Conservation (phyloP, 2,888 invertebrate genomes). For the Allophyes oxyacanthae region DNA sequence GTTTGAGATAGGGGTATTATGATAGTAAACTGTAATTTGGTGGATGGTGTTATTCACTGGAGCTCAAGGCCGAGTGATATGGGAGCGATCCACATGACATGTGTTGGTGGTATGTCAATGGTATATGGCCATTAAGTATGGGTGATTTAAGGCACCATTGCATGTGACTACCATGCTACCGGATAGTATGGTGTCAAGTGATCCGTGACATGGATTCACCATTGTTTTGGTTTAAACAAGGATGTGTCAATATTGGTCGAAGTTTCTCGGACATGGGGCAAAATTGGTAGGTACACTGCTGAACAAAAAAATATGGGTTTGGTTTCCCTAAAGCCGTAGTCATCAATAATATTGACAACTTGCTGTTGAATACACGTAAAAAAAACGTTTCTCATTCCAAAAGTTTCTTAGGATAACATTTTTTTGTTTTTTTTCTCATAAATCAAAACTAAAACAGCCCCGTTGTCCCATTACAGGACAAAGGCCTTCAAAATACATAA, state of each 20-base stretch:
- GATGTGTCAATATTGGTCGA: slow-evolving; percentile 1
- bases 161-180: slow-evolving; percentile 32
- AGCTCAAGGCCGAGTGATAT: slow-evolving; percentile 52
- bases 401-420: too few relatives aligned
- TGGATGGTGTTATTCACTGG: slow-evolving; percentile 47
- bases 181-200: slow-evolving; percentile 38
- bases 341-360: too few relatives aligned
- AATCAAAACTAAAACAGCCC: too few relatives aligned
- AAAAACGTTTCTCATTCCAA: too few relatives aligned
- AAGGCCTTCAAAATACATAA: too few relatives aligned
- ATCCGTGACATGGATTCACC: slow-evolving; percentile 30
- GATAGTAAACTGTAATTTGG: slow-evolving; percentile 27
- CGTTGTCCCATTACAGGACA: too few relatives aligned
- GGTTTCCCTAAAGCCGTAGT: too few relatives aligned
- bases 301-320: too few relatives aligned
- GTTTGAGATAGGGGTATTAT: slow-evolving; percentile 35
- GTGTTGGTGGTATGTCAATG: slow-evolving; percentile 33
- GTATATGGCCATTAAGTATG: slow-evolving; percentile 26
- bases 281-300: too few relatives aligned
- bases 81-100: slow-evolving; percentile 46
- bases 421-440: too few relatives aligned
- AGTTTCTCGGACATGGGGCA: not conserved
- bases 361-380: too few relatives aligned
- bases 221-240: slow-evolving; percentile 39
- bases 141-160: slow-evolving; percentile 50